Conservation (phyloP, 2,888 invertebrate species). For the Luperina nickerlii region DNA sequence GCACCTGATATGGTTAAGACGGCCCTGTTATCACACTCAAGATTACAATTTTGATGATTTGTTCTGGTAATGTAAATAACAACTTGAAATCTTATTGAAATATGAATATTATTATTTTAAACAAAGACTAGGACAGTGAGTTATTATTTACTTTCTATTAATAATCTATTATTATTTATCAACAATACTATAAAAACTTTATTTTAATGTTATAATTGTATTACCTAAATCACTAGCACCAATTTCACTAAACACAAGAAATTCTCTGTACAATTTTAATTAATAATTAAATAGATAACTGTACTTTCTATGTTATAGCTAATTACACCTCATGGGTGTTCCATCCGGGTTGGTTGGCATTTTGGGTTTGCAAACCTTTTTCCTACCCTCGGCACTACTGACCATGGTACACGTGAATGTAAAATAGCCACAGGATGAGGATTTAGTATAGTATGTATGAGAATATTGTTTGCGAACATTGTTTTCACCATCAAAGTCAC, state of each 20-base stretch:
- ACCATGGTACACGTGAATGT: slow-evolving; percentile 96
- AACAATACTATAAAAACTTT: slow-evolving; percentile 56
- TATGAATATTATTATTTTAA: slow-evolving; percentile 12
- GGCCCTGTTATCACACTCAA: slow-evolving; percentile 21
- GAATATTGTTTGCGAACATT: slow-evolving; percentile 93
- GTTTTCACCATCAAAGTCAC: slow-evolving; percentile 91
- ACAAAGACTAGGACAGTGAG: slow-evolving; percentile 40
- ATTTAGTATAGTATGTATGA: slow-evolving; percentile 95
- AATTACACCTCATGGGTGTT: slow-evolving; percentile 91
- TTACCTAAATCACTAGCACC: slow-evolving; percentile 50
- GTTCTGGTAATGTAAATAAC: not conserved
- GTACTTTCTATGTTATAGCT: slow-evolving; percentile 32
- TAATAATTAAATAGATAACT: slow-evolving; percentile 46
- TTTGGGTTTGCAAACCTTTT: slow-evolving; percentile 95
- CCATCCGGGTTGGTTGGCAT: slow-evolving; percentile 94
- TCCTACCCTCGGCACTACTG: slow-evolving; percentile 93
- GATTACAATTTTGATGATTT: slow-evolving; percentile 2
- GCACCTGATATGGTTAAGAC: too few relatives aligned
- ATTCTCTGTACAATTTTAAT: slow-evolving; percentile 51
- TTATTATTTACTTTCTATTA: slow-evolving; percentile 34
- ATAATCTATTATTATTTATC: slow-evolving; percentile 45
- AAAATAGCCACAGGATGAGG: slow-evolving; percentile 96
- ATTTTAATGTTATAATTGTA: slow-evolving; percentile 26
- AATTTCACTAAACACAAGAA: slow-evolving; percentile 36
- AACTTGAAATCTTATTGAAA: not conserved